These are phyloP conservation scores for Cyrtodaria siliqua DNA, from an alignment of 2,888 invertebrate species.

Conservation along the genomic window DNA sequence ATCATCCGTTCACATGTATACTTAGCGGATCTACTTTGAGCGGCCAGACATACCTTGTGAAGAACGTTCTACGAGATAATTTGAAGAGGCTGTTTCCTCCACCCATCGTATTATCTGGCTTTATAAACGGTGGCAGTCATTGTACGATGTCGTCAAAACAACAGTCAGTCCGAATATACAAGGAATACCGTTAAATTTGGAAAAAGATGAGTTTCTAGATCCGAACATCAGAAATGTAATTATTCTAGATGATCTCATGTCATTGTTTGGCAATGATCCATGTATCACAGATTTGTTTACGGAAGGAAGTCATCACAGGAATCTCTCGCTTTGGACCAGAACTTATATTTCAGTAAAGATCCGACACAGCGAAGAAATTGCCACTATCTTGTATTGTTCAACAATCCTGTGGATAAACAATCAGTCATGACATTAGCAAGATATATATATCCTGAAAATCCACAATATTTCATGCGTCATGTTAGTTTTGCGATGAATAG, in stretches of 20 bases:
- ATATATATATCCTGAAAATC: slow-evolving; percentile 3
- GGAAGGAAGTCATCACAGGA: slow-evolving; percentile 17
- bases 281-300: slow-evolving; percentile 29
- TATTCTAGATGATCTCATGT: slow-evolving; percentile 9
- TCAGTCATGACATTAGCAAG: neutral
- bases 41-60: too few relatives aligned
- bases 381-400: slow-evolving; percentile 25
- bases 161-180: slow-evolving; percentile 17
- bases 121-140: slow-evolving; percentile 19
- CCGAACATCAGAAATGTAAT: slow-evolving; percentile 9
- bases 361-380: slow-evolving; percentile 30
- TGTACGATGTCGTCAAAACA: slow-evolving; percentile 7
- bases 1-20: too few relatives aligned
- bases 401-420: too few relatives aligned
- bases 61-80: too few relatives aligned
- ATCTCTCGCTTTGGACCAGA: slow-evolving; percentile 19
- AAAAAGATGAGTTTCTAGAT: slow-evolving; percentile 15
- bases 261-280: neutral
- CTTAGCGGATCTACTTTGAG: too few relatives aligned
- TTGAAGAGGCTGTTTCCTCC: too few relatives aligned
- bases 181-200: slow-evolving; percentile 18
- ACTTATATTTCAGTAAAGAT: slow-evolving; percentile 13
- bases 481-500: too few relatives aligned
- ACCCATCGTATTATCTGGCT: too few relatives aligned
- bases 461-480: neutral